These are phyloP conservation scores for Archilochus colubris DNA, from an alignment of 2,113 vertebrate species.

Conservation along the genomic window DNA sequence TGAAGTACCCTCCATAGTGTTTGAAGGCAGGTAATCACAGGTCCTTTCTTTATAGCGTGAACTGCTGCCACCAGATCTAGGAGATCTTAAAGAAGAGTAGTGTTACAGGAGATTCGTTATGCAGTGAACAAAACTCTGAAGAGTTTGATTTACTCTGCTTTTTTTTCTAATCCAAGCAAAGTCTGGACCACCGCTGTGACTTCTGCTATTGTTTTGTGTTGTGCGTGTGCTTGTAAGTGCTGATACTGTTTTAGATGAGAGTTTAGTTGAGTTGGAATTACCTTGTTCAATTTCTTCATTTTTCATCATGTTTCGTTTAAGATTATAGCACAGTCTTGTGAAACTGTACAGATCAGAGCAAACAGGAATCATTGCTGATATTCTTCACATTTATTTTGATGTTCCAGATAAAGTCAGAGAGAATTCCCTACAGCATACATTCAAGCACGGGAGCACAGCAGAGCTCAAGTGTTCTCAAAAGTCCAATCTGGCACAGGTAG, in stretches of 20 bases:
- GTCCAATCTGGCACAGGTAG: constrained; percentile 89
- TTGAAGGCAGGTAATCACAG: not conserved
- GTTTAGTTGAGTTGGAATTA: not conserved
- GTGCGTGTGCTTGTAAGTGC: not conserved
- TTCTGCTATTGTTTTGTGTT: not conserved
- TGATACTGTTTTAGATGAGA: not conserved
- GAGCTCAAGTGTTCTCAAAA: constrained; percentile 88
- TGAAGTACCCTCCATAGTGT: not conserved
- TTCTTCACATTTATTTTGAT: constrained; percentile 79
- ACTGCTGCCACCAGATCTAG: not conserved
- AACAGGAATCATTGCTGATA: constrained; percentile 46
- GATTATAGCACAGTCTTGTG: not conserved
- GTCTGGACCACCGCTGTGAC: accelerated
- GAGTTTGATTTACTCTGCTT: not conserved
- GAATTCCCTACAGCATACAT: constrained; percentile 77
- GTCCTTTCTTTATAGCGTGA: not conserved
- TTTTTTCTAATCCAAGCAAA: not conserved
- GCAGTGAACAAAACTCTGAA: not conserved
- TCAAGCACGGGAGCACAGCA: constrained; percentile 88
- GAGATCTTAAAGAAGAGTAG: not conserved
- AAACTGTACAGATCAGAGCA: constrained; percentile 1
- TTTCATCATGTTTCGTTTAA: not conserved
- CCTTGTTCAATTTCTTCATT: not conserved
- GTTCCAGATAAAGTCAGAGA: constrained; percentile 83
- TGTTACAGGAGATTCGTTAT: not conserved